Evolutionary conservation across 2,113 vertebrate species (phyloP).

Genomic region (Morone chrysops): DNA sequence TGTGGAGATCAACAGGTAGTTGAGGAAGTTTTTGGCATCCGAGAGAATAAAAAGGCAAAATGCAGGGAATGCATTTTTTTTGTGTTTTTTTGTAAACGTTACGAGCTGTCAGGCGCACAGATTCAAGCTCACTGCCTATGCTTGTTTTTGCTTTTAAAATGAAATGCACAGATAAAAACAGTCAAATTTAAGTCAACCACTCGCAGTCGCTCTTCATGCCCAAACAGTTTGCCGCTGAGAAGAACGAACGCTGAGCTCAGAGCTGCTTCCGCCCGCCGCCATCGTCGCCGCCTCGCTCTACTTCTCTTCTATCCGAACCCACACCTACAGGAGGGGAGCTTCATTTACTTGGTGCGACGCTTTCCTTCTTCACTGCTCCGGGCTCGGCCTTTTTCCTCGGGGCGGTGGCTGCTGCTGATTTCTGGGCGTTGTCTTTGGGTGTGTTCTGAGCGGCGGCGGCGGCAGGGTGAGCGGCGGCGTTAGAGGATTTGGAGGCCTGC

Average conservation of each 20-base stretch:
- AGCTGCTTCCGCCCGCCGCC: not conserved
- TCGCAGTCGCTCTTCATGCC: conserved; percentile 52
- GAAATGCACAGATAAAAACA: conserved; percentile 74
- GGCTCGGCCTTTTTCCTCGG: conserved; percentile 76
- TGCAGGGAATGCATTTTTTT: conserved; percentile 83
- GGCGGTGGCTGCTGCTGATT: conserved; percentile 42
- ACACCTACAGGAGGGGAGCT: not conserved
- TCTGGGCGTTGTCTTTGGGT: conserved; percentile 77
- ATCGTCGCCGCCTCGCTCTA: conserved; percentile 17
- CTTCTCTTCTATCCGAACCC: conserved; percentile 27
- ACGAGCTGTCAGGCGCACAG: conserved; percentile 80
- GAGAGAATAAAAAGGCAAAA: conserved; percentile 72
- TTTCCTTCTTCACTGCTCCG: conserved; percentile 66
- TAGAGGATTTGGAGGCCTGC: conserved; percentile 66
- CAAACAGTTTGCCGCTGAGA: conserved; percentile 34
- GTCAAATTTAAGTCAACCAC: conserved; percentile 56
- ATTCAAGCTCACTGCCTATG: conserved; percentile 64
- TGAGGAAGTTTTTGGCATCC: conserved; percentile 86
- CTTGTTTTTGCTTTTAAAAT: conserved; percentile 60
- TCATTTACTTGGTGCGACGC: conserved; percentile 69
- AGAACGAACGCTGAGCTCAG: conserved; percentile 32
- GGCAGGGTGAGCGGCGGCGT: not conserved
- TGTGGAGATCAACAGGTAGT: conserved; percentile 37
- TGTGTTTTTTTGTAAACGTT: conserved; percentile 83
- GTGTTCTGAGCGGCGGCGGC: conserved; percentile 25